These are phyloP conservation scores for Chrysemys picta DNA, from an alignment of 2,113 vertebrate species.

Conservation along the genomic window DNA sequence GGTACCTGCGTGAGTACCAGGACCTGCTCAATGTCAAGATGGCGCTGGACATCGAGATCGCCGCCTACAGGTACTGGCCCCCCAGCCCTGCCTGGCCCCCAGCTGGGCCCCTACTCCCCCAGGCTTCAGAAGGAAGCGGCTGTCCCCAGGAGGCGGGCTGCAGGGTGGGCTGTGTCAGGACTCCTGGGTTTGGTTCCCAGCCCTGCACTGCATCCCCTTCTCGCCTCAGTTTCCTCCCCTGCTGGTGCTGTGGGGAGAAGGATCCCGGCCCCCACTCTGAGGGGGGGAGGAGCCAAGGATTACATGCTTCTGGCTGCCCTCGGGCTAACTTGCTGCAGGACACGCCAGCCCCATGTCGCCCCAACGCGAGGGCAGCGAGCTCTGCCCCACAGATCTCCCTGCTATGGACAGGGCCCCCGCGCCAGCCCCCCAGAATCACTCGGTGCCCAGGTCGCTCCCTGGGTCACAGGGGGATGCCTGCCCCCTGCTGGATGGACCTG, in stretches of 20 bases:
- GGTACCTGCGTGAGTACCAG: slow-evolving; percentile 67
- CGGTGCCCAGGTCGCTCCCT: too few species aligned
- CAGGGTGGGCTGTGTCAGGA: neutral
- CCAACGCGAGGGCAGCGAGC: neutral
- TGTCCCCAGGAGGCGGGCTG: neutral
- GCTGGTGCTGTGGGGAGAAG: neutral
- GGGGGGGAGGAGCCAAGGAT: neutral
- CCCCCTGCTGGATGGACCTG: neutral
- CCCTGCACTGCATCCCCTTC: neutral
- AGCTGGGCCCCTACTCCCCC: neutral
- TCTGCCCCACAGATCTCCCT: neutral
- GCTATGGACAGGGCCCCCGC: neutral
- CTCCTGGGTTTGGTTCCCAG: neutral
- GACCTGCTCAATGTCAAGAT: slow-evolving; percentile 57
- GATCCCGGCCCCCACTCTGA: neutral
- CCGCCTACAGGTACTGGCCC: slow-evolving; percentile 60
- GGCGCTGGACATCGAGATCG: slow-evolving; percentile 41
- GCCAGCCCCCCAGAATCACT: too few species aligned
- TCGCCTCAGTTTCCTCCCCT: neutral
- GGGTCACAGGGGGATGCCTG: too few species aligned
- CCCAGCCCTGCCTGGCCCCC: too few species aligned
- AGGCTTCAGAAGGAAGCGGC: neutral
- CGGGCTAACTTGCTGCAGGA: too few species aligned
- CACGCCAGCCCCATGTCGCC: too few species aligned
- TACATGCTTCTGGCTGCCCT: neutral